Evolutionary conservation across 1,140 invertebrate species (phyloP).

Genomic region (Papilio helenus): DNA sequence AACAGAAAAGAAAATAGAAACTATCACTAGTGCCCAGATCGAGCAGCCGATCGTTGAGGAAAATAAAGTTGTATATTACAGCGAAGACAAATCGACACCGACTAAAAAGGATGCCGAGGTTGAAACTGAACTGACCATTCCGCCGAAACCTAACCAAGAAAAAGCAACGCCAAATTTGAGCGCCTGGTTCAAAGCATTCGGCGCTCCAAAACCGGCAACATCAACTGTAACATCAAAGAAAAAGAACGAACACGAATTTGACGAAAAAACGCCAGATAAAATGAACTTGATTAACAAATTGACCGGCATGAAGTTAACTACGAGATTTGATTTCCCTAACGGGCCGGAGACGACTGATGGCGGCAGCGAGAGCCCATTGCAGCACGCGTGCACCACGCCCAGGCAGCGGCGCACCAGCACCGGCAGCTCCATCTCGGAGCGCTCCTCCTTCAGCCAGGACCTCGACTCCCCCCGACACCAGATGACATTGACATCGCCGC

Average conservation of each 20-base stretch:
- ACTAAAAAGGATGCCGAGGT: conserved; percentile 77
- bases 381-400: conserved; percentile 62
- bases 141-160: conserved; percentile 79
- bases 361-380: conserved; percentile 79
- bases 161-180: conserved; percentile 93
- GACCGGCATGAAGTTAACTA: conserved; percentile 60
- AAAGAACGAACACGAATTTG: conserved; percentile 67
- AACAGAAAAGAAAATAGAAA: conserved; percentile 54
- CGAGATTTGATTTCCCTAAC: conserved; percentile 67
- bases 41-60: conserved; percentile 49
- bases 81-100: conserved; percentile 58
- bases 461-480: conserved; percentile 87
- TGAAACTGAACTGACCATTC: conserved; percentile 66
- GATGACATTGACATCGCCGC: conserved; percentile 86
- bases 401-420: conserved; percentile 87
- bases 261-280: conserved; percentile 67
- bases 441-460: conserved; percentile 90
- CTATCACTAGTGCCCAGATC: conserved; percentile 41
- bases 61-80: conserved; percentile 47
- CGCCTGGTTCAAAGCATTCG: conserved; percentile 96
- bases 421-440: conserved; percentile 88
- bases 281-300: conserved; percentile 60
- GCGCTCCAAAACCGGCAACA: conserved; percentile 87
- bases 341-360: conserved; percentile 66
- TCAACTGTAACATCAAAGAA: conserved; percentile 69